Evolutionary conservation across 2,797 vertebrate species (phyloP).

Genomic region (Hydrocynus forskahlii): DNA sequence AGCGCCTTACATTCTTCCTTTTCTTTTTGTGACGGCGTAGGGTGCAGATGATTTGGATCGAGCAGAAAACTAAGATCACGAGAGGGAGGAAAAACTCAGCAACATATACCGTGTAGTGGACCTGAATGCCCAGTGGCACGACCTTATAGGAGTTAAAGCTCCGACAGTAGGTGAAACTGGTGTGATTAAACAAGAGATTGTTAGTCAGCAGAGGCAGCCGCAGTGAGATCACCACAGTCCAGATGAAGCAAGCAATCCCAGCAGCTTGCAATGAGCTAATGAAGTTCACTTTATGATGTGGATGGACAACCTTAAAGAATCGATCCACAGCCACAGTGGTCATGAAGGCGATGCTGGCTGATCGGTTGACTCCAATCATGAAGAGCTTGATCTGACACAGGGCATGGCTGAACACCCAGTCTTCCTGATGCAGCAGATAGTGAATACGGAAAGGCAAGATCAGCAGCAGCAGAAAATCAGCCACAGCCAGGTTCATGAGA

Average conservation of each 20-base stretch:
- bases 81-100: conserved; percentile 75
- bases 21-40: conserved; percentile 55
- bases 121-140: conserved; percentile 26
- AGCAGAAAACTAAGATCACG: conserved; percentile 73
- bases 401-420: conserved; percentile 64
- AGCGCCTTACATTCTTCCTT: conserved; percentile 54
- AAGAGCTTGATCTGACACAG: conserved; percentile 75
- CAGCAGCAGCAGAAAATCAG: conserved; percentile 78
- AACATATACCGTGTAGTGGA: conserved; percentile 68
- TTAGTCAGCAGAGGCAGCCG: conserved; percentile 70
- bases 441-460: conserved; percentile 76
- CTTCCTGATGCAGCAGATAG: conserved; percentile 54
- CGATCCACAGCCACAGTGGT: conserved; percentile 71
- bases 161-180: conserved; percentile 51
- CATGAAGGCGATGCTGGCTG: conserved; percentile 77
- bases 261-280: conserved; percentile 51
- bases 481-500: conserved; percentile 76
- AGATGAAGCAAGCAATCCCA: conserved; percentile 58
- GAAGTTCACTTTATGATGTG: conserved; percentile 67
- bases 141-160: conserved; percentile 60
- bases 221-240: conserved; percentile 67
- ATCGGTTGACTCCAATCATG: conserved; percentile 76
- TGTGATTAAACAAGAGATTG: not conserved
- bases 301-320: conserved; percentile 80
- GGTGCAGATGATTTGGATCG: conserved; percentile 64